Base-by-base conservation (phyloP, 2,797 vertebrate species). In the Philypnodon macrostomus region DNA sequence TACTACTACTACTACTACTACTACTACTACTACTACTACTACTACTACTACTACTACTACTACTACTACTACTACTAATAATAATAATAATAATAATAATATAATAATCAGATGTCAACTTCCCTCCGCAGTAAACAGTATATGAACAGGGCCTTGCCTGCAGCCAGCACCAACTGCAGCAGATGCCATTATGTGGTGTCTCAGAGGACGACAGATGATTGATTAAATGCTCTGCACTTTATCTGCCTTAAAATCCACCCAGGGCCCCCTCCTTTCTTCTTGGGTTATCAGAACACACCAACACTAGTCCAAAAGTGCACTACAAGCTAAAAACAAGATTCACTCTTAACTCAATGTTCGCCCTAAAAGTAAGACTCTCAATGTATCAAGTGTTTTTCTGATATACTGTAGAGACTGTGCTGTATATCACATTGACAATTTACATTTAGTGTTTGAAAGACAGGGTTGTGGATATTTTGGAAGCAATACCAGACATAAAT, bases 201-300 rank as follows among this genome's bases (percentile, higher is more conserved):
- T 60, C 26, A 15, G 46, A 29, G 13, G 30, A 52, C n/a, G 18
- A 65, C 61, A 38, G 12, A 62, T 42, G 53, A 53, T 37, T 69
- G 53, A 72, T 66, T 39, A 52, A 55, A 70, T 33, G 33, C 19
- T 34, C 44, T 21, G 15, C 29, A 62, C 51, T 67, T 72, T 58
- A 63, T 70, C 61, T 45, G 46, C 30, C 14, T 59, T 37, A 52
- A 4, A 34, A 61, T 48, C 14, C 3, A 4, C 14, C 48, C 48
- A 49, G 27, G 27, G 38, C 24, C 32, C 4, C 14, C n/a, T n/a
- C 36, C 10, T 40, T 36, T 47, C 47, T 34, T 51, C 31, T 38
- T 9, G 40, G 31, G 54, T 19, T 54, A 47, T 71, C 32, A 32
- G 10, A 31, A 12, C 59, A 44, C 24, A 52, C 61, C 35, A 66